Conservation (phyloP, 2,888 invertebrate species). For the Heliconius ismenius region DNA sequence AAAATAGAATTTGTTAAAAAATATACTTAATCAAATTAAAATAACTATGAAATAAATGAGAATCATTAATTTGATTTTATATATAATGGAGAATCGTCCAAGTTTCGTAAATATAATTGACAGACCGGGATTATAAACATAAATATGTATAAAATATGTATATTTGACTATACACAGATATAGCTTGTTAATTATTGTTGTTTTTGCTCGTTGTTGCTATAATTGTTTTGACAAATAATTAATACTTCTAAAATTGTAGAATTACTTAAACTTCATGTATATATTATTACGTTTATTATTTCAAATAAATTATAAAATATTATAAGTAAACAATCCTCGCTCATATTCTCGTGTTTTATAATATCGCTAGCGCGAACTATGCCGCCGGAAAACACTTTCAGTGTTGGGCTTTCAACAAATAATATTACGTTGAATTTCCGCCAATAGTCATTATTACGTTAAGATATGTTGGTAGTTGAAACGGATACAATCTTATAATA, state of each 20-base stretch:
- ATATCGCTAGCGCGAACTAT: conserved; percentile 30
- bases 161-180: background rate
- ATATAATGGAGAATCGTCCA: background rate
- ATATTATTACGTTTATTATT: background rate
- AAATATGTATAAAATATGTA: background rate
- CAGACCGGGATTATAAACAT: background rate
- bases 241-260: background rate
- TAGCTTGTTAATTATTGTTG: too few relatives aligned
- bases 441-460: conserved; percentile 11
- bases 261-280: background rate
- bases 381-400: conserved; percentile 43
- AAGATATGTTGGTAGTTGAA: conserved; percentile 1
- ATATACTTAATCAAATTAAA: background rate
- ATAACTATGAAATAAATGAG: background rate
- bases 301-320: background rate
- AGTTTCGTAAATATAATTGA: background rate
- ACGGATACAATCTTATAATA: background rate
- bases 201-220: too few relatives aligned
- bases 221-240: background rate
- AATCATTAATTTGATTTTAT: background rate
- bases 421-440: conserved; percentile 31
- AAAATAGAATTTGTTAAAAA: background rate
- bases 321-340: background rate
- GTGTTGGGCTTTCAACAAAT: conserved; percentile 31
- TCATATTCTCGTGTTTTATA: conserved; percentile 19